These are phyloP conservation scores for Malurus melanocephalus DNA, from an alignment of 2,113 vertebrate genomes.

Conservation along the genomic window DNA sequence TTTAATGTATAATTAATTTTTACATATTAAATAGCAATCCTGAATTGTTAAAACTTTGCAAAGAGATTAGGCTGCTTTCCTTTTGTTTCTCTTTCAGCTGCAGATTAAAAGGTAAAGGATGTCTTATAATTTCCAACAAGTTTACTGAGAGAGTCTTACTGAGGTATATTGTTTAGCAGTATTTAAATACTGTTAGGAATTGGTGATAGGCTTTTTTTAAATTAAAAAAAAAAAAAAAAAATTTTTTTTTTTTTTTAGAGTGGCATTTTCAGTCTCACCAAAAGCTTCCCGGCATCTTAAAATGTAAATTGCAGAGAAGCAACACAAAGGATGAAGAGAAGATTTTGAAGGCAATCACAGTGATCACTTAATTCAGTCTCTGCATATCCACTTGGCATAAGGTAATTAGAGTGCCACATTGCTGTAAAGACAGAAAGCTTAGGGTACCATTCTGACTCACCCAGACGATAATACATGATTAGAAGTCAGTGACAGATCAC, in stretches of 20 bases:
- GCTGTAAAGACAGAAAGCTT: slow-evolving; percentile 84
- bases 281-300: slow-evolving; percentile 76
- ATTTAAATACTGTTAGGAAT: slow-evolving; percentile 35
- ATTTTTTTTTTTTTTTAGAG: slow-evolving; percentile 65
- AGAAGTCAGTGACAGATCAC: slow-evolving; percentile 98
- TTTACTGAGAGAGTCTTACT: slow-evolving; percentile 26
- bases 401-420: slow-evolving; percentile 87
- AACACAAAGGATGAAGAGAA: slow-evolving; percentile 82
- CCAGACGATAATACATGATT: slow-evolving; percentile 96
- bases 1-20: background rate
- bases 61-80: background rate
- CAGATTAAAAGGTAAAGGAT: slow-evolving; percentile 20
- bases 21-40: slow-evolving; percentile 16
- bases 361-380: slow-evolving; percentile 87
- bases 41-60: slow-evolving; percentile 29
- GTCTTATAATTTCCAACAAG: slow-evolving; percentile 48
- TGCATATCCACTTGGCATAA: slow-evolving; percentile 87
- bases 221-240: slow-evolving; percentile 38
- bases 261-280: slow-evolving; percentile 71
- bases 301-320: slow-evolving; percentile 83
- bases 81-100: background rate
- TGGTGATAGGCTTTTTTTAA: background rate
- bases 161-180: slow-evolving; percentile 26
- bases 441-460: slow-evolving; percentile 86
- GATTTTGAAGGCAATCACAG: slow-evolving; percentile 83